These are phyloP conservation scores for Eristalinus aeneus DNA, from an alignment of 2,888 invertebrate genomes.

Conservation along the genomic window DNA sequence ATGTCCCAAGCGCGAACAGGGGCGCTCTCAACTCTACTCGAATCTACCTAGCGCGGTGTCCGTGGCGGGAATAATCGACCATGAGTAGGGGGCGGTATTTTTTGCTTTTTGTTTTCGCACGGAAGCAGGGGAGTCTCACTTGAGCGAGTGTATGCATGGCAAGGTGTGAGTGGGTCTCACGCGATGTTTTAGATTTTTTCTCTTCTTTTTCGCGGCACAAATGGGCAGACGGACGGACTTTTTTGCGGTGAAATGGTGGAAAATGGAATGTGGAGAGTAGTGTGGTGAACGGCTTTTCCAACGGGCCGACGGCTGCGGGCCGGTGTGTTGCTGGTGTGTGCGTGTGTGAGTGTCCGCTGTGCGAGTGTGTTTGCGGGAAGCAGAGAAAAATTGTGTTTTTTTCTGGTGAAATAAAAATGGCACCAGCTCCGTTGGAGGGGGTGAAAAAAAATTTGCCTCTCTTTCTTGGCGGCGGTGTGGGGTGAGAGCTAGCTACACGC, in stretches of 20 bases:
- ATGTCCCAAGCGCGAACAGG: not conserved
- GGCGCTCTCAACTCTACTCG: not conserved
- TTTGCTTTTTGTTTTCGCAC: constrained; percentile 28
- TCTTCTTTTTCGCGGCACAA: constrained; percentile 28
- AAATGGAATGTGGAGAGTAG: constrained; percentile 54
- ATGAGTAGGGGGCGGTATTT: constrained; percentile 59
- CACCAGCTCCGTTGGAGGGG: constrained; percentile 56
- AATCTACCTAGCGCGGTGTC: not conserved
- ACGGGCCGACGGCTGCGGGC: not conserved
- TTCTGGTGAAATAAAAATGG: constrained; percentile 66
- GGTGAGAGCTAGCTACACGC: constrained; percentile 26
- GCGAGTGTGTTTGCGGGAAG: not conserved
- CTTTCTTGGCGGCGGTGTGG: constrained; percentile 41
- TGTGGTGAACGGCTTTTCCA: constrained; percentile 35
- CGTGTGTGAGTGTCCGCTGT: constrained; percentile 5
- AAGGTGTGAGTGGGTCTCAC: constrained; percentile 65
- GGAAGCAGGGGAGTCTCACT: constrained; percentile 61
- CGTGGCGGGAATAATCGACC: constrained; percentile 21
- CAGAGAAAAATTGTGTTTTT: constrained; percentile 31
- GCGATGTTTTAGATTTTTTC: constrained; percentile 30
- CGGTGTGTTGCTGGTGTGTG: not conserved
- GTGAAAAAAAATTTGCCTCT: constrained; percentile 47
- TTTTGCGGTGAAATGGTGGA: constrained; percentile 60
- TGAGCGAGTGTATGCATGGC: constrained; percentile 34
- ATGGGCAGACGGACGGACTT: constrained; percentile 10